A percentile compares a stretch with the other conserved stretches of the same genome.
Evolutionary conservation across 2,113 vertebrate genomes (phyloP).

Genomic region (Poeciliopsis occidentalis): DNA sequence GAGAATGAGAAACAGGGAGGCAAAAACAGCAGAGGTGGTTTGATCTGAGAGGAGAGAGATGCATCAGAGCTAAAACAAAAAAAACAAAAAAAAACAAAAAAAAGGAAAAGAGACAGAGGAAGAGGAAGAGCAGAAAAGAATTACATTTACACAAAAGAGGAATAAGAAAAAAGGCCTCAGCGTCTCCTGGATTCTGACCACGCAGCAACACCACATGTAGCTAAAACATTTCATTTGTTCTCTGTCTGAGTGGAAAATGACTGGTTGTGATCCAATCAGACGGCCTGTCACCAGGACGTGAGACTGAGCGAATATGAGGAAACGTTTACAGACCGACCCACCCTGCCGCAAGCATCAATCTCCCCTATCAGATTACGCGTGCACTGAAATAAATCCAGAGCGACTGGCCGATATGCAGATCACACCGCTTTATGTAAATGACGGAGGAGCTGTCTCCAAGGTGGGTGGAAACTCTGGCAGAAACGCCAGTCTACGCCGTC

Average conservation of each 20-base stretch:
- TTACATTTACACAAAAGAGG: neutral
- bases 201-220: slow-evolving; percentile 33
- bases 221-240: slow-evolving; percentile 66
- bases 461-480: slow-evolving; percentile 28
- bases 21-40: slow-evolving; percentile 7
- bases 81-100: too few species aligned
- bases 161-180: slow-evolving; percentile 10
- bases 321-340: slow-evolving; percentile 29
- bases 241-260: slow-evolving; percentile 72
- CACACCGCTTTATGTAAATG: slow-evolving; percentile 40
- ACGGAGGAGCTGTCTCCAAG: slow-evolving; percentile 43
- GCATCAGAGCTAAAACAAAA: slow-evolving; percentile 24
- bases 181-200: slow-evolving; percentile 44
- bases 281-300: slow-evolving; percentile 53
- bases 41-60: slow-evolving; percentile 7
- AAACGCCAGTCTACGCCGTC: neutral
- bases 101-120: neutral
- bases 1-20: slow-evolving; percentile 39
- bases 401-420: slow-evolving; percentile 51
- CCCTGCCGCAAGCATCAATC: slow-evolving; percentile 59
- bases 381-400: slow-evolving; percentile 56
- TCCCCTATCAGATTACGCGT: slow-evolving; percentile 60
- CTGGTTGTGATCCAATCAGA: slow-evolving; percentile 63
- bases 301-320: slow-evolving; percentile 52
- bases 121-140: slow-evolving; percentile 5